A percentile compares a stretch with the other conserved stretches of the same genome.
Evolutionary conservation across 1,140 invertebrate species (phyloP).

Genomic region (Papilio dardanus): DNA sequence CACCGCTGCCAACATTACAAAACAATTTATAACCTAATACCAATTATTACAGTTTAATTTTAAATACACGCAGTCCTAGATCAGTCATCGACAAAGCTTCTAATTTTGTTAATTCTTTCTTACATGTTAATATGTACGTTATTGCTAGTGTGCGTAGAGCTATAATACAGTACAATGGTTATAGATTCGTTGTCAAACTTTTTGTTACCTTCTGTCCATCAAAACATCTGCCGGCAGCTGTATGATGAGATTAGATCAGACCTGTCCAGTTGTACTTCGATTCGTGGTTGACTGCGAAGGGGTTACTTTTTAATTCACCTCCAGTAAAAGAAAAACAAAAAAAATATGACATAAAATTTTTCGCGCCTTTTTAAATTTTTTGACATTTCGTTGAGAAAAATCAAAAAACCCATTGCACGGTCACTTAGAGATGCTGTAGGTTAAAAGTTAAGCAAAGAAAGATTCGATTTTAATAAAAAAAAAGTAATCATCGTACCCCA

Average conservation of each 20-base stretch:
- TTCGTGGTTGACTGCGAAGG: constrained; percentile 58
- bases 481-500: too few species aligned
- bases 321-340: background rate
- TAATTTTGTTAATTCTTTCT: background rate
- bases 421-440: too few species aligned
- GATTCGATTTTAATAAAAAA: background rate
- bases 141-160: background rate
- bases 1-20: constrained; percentile 34
- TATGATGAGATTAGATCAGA: constrained; percentile 63
- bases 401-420: too few species aligned
- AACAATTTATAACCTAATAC: constrained; percentile 28
- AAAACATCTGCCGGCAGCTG: constrained; percentile 71
- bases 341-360: background rate
- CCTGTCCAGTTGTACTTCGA: constrained; percentile 61
- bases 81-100: constrained; percentile 9
- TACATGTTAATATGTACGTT: constrained; percentile 2
- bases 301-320: constrained; percentile 54
- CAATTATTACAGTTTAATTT: constrained; percentile 12
- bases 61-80: constrained; percentile 29
- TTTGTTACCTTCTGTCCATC: constrained; percentile 49
- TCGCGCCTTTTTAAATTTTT: background rate
- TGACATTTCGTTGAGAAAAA: too few species aligned
- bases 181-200: constrained; percentile 6
- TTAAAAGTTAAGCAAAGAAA: too few species aligned
- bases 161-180: background rate